Evolutionary conservation across 2,888 invertebrate genomes (phyloP), one percentile per base, ranked within the genome.

Genomic region (Xestia c-nigrum): DNA sequence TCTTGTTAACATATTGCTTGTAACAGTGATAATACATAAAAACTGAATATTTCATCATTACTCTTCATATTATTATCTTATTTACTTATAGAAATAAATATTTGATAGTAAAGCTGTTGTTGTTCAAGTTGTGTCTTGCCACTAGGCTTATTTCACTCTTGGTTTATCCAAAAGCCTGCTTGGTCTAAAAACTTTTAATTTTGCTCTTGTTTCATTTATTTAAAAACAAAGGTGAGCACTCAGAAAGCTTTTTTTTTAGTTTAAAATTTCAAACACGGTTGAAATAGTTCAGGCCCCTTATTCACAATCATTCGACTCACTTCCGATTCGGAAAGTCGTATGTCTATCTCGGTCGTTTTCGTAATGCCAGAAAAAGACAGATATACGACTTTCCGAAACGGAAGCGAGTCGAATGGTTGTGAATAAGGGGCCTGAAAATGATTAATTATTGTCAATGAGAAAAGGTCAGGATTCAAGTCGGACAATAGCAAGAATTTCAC

Each of bases 11-110:
- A 70, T 2, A 52, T 21, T 24, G 21, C 61, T 46, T 63, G 31
- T 47, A 19, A 21, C 46, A 19, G 5, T 50, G 63, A 78, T 78
- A 78, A 65, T 14, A 52, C 16, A 64, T n/a, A 7, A 40, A 40
- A 10, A 57, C 5, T 65, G 9, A 24, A 65, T 3, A 31, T 64
- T 50, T 52, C 50, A 59, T 38, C 6, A 66, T 72, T 38, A 46
- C 72, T 50, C 21, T 59, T 24, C 46, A 47, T 12, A 12, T 4
- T 77, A 9, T 43, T 43, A 77, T 70, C 21, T 55, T 78, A 9
- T 24, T 38, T 61, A 5, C 10, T 40, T 74, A 9, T 40, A 16
- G 12, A 24, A 43, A 31, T n/a, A 65, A 43, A 16, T 31, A 43
- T 31, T 40, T 50, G 6, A 31, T 24, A 55, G 16, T 65, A 16